Conservation (phyloP, 2,888 invertebrate species). For the Ochropacha duplaris region DNA sequence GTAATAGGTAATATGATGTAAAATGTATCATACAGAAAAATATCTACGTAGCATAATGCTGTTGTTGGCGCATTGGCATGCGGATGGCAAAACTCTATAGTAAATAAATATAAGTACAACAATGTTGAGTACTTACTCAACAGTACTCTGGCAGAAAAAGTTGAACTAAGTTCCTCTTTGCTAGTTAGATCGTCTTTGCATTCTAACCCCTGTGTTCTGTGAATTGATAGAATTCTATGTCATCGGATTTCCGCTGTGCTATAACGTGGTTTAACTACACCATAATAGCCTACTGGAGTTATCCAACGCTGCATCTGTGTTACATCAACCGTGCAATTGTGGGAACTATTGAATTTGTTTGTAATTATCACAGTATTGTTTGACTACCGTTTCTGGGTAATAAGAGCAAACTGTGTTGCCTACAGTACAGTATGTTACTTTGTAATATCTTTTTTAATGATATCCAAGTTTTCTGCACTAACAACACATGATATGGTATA, state of each 20-base stretch:
- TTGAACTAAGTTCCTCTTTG: background rate
- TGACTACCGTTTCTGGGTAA: conserved; percentile 47
- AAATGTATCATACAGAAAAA: no score
- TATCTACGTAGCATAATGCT: background rate
- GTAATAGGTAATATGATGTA: background rate
- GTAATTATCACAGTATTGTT: conserved; percentile 42
- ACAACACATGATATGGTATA: conserved; percentile 5
- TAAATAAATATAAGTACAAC: background rate
- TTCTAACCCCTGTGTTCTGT: background rate
- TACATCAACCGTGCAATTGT: conserved; percentile 58
- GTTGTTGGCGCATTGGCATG: background rate
- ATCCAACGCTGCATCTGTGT: conserved; percentile 56
- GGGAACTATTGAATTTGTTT: conserved; percentile 51
- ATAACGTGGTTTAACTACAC: conserved; percentile 17
- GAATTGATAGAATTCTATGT: conserved; percentile 34
- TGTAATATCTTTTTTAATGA: background rate
- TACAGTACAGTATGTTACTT: background rate
- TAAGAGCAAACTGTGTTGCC: conserved; percentile 27
- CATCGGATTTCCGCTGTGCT: conserved; percentile 50
- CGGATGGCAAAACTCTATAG: background rate
- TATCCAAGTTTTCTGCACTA: background rate
- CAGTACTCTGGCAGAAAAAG: background rate
- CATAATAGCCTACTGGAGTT: conserved; percentile 36
- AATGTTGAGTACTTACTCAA: no score
- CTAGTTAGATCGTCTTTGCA: background rate